Percentiles rank a stretch among this genome's conserved stretches.
Evolutionary conservation across 2,888 invertebrate species (phyloP).

Genomic region (Xanthia togata): DNA sequence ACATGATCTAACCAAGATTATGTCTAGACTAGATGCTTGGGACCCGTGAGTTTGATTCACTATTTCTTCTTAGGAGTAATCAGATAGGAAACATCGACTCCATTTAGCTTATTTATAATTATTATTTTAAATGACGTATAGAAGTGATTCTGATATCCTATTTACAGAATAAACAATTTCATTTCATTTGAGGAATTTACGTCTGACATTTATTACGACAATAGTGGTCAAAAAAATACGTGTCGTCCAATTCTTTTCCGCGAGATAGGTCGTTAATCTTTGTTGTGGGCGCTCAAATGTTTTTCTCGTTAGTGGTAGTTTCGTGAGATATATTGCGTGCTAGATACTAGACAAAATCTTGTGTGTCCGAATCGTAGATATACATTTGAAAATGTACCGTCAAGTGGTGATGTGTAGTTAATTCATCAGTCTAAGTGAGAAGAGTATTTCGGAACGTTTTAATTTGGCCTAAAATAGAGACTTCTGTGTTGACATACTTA

Average conservation of each 20-base stretch:
- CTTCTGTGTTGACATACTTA: background rate
- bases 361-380: background rate
- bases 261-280: constrained; percentile 56
- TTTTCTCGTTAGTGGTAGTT: constrained; percentile 49
- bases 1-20: no score
- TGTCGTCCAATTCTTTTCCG: constrained; percentile 45
- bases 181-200: constrained; percentile 25
- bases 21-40: no score
- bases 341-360: constrained; percentile 16
- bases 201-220: constrained; percentile 20
- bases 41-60: no score
- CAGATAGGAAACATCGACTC: background rate
- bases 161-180: background rate
- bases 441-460: background rate
- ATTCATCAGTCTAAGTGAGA: no score
- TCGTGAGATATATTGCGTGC: constrained; percentile 41
- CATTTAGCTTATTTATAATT: background rate
- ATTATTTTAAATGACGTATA: background rate
- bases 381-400: background rate
- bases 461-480: background rate
- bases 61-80: no score
- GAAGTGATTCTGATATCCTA: background rate
- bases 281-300: constrained; percentile 50
- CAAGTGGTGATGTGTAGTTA: no score
- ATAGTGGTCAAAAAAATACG: constrained; percentile 31